Base-by-base conservation (phyloP, 2,888 invertebrate genomes). In the Trichopria drosophilae region DNA sequence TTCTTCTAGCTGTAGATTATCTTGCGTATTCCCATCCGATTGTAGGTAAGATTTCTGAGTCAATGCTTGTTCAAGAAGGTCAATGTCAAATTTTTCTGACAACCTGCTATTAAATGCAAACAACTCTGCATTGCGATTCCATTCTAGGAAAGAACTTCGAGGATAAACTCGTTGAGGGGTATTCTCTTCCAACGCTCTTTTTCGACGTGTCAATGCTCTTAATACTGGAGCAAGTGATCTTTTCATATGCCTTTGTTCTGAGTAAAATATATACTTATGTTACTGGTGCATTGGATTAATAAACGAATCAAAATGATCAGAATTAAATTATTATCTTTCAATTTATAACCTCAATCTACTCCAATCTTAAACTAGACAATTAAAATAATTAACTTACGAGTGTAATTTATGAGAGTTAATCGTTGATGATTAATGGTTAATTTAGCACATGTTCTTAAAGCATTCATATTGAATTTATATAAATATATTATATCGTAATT, bases 101-200 rank as follows among this genome's bases (percentile, higher is more conserved):
- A 96, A 77, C 19, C 97, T 81, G 67, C 87, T 86, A 7, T 87
- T 87, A 79, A 96, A 96, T 0, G 95, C 90, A 77, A 81, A 94
- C 3, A 96, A 57, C 77, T 96, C 95, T 0, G 91, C 84, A 62
- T 87, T 84, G 62, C 90, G 84, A 70, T 93, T 95, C 95, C 95
- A 93, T 66, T 88, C 90, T n/a, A 86, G 61, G 67, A 80, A 89
- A 6, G 81, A 79, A 19, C 84, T 86, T 55, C 91, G 77, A 10
- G 53, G 56, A 26, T 10, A 41, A 22, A 41, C 34, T 1, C 77
- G 78, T 19, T 70, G 66, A 18, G 60, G 42, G 52, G 41, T 26
- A 18, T 28, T 22, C 5, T 44, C 3, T 5, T 22, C n/a, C 18
- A 49, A 15, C n/a, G 10, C 64, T 63, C 68, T 77, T 64, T 85